Conservation (phyloP, 1,140 invertebrate genomes). For the Saccostrea glomerata region DNA sequence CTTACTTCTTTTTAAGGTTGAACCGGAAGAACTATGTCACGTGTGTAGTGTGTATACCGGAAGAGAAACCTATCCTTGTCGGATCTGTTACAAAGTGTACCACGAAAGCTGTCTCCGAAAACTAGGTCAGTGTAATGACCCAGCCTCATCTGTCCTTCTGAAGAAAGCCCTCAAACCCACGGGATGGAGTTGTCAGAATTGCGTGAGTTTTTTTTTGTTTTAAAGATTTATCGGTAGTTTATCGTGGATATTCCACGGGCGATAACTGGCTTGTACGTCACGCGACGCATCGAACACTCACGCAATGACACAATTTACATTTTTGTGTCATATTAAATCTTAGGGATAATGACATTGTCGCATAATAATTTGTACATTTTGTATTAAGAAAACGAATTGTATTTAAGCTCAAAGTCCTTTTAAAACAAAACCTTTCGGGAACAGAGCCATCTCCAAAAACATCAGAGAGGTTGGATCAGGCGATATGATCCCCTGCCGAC, state of each 20-base stretch:
- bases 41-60: conserved; percentile 69
- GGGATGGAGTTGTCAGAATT: conserved; percentile 67
- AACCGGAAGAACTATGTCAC: conserved; percentile 66
- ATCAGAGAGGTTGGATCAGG: too few species aligned
- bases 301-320: too few species aligned
- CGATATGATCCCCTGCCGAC: too few species aligned
- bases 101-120: conserved; percentile 66
- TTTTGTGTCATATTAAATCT: too few species aligned
- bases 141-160: conserved; percentile 44
- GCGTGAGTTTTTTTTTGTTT: conserved; percentile 58
- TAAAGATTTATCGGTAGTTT: not conserved
- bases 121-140: conserved; percentile 61
- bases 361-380: too few species aligned
- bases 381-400: too few species aligned
- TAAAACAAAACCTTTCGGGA: too few species aligned
- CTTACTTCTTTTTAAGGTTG: conserved; percentile 46
- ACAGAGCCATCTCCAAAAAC: too few species aligned
- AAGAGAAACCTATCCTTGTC: conserved; percentile 62
- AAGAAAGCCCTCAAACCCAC: conserved; percentile 52
- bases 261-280: not conserved
- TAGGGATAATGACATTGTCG: too few species aligned
- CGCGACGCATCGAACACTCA: too few species aligned
- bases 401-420: too few species aligned
- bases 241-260: too few species aligned
- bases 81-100: conserved; percentile 64